phyloP scores from a whole-genome alignment of 2,888 invertebrate genomes.

The Polietes domitor region DNA sequence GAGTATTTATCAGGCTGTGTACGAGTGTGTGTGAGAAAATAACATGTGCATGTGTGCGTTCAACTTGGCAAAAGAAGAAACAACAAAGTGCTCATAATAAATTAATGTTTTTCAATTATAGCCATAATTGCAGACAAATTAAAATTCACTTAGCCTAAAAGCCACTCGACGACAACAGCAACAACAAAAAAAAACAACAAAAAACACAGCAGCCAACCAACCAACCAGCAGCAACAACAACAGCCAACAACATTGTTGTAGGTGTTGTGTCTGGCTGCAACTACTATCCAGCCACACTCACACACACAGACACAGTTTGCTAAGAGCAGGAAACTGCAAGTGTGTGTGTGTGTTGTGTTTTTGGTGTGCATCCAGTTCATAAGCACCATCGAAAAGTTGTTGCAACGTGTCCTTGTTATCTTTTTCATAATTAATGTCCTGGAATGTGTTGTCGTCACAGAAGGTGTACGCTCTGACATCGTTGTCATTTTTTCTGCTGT shows the following conservation, averaged over 20 bases:
- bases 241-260: background rate
- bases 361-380: constrained; percentile 46
- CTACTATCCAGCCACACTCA: background rate
- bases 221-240: background rate
- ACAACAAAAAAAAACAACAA: background rate
- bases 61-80: background rate
- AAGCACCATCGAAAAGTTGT: constrained; percentile 60
- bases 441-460: constrained; percentile 45
- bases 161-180: constrained; percentile 59
- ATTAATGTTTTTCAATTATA: constrained; percentile 67
- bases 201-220: background rate
- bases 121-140: constrained; percentile 66
- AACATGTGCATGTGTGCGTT: constrained; percentile 25
- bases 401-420: constrained; percentile 60
- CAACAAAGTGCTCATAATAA: constrained; percentile 63
- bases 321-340: constrained; percentile 23
- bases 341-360: constrained; percentile 6
- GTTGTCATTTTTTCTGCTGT: constrained; percentile 51
- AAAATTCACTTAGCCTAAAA: constrained; percentile 67
- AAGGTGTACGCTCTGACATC: constrained; percentile 60
- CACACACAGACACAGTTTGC: constrained; percentile 10
- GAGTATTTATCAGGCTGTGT: too few relatives aligned
- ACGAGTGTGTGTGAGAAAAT: background rate
- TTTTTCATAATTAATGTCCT: constrained; percentile 60
- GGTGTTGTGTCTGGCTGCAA: constrained; percentile 10